A percentile compares a stretch with the other conserved stretches of the same genome.
phyloP scores from a whole-genome alignment of 2,888 invertebrate species.

The Synergus gifuensis region DNA sequence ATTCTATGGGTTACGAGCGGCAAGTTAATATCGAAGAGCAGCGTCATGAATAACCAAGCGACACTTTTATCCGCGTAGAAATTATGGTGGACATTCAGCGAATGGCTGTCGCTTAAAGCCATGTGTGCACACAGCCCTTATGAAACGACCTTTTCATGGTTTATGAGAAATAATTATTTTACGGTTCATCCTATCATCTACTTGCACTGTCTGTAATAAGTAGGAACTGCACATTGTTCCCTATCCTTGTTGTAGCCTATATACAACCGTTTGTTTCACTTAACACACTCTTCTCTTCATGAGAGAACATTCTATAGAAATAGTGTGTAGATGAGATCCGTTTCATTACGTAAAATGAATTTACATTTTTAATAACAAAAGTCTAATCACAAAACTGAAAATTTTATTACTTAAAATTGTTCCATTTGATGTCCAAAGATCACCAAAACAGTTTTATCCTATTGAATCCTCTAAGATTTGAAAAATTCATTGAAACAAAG shows the following conservation, averaged over 20 bases:
- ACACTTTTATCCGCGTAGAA: constrained; percentile 60
- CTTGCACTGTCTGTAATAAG: background rate
- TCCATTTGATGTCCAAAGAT: no score
- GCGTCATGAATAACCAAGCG: constrained; percentile 57
- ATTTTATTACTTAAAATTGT: no score
- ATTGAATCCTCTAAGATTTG: no score
- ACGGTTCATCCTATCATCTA: background rate
- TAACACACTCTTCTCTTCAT: background rate
- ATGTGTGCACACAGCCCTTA: constrained; percentile 20
- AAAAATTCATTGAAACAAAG: background rate
- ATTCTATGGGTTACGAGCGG: constrained; percentile 48
- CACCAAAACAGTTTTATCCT: no score
- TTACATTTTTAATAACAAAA: no score
- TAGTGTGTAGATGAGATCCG: background rate
- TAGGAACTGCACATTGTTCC: background rate
- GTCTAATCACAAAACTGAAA: no score
- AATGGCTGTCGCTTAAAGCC: constrained; percentile 51
- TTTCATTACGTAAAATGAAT: background rate
- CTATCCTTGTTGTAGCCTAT: background rate
- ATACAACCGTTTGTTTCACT: background rate
- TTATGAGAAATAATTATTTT: constrained; percentile 33
- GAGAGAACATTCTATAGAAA: background rate
- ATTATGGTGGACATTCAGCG: constrained; percentile 56
- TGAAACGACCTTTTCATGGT: constrained; percentile 18
- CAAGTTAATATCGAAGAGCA: constrained; percentile 61